Evolutionary conservation across 92 coral and sea anemone species (phyloP).

Genomic region (Palythoa caribaeorum): DNA sequence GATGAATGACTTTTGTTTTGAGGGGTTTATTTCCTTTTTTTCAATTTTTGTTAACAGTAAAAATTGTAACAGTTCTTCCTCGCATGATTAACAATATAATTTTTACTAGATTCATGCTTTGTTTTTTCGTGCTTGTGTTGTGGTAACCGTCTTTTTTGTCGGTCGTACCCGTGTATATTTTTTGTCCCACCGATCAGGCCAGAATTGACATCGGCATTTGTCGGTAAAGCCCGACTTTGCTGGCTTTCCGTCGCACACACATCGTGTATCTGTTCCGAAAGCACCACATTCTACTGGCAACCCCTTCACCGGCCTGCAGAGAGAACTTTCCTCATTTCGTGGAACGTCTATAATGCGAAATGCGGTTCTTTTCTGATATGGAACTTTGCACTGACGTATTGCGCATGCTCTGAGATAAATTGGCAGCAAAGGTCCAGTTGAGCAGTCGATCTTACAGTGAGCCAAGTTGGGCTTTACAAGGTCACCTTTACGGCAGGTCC

Average conservation of each 20-base stretch:
- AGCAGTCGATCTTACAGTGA: conserved; percentile 92
- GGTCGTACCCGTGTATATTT: conserved; percentile 15
- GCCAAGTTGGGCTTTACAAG: conserved; percentile 86
- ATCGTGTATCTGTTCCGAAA: conserved; percentile 87
- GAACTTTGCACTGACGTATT: conserved; percentile 89
- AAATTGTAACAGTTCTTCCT: no score
- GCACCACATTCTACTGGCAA: conserved; percentile 85
- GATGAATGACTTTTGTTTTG: no score
- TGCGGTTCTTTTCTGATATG: conserved; percentile 69
- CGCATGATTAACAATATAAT: neutral
- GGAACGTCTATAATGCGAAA: conserved; percentile 92
- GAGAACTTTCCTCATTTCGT: conserved; percentile 78
- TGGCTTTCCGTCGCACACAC: conserved; percentile 98
- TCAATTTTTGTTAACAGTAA: no score
- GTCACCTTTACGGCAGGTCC: conserved; percentile 95
- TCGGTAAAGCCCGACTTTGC: conserved; percentile 77
- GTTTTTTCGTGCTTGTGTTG: neutral
- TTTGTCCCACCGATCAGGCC: conserved; percentile 86
- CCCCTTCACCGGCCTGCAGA: conserved; percentile 84
- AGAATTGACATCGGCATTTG: conserved; percentile 95
- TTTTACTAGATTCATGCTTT: neutral
- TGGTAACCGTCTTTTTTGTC: neutral
- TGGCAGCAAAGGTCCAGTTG: conserved; percentile 93
- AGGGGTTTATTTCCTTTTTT: no score
- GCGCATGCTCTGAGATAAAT: conserved; percentile 97